phyloP scores from a whole-genome alignment of 2,113 vertebrate genomes.

The Ageneiosus marmoratus region DNA sequence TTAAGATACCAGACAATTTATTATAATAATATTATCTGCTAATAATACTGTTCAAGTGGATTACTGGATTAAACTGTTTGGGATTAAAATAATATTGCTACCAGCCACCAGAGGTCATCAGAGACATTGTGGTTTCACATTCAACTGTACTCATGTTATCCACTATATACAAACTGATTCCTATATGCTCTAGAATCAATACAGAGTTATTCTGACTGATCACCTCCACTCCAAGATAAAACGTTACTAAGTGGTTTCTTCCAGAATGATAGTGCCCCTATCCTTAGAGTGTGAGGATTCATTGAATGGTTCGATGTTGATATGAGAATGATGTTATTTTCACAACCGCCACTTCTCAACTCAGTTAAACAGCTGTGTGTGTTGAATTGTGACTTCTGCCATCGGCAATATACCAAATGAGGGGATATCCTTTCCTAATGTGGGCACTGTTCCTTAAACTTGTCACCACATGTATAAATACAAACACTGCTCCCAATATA shows the following conservation, averaged over 20 bases:
- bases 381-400: neutral
- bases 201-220: too few species aligned
- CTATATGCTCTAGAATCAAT: neutral
- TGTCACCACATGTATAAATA: neutral
- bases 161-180: neutral
- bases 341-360: neutral
- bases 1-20: neutral
- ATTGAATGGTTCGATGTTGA: neutral
- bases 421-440: neutral
- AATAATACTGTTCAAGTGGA: neutral
- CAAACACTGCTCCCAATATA: neutral
- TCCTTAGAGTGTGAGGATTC: neutral
- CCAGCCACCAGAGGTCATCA: neutral
- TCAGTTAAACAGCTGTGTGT: neutral
- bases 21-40: neutral
- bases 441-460: neutral
- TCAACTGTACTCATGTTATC: neutral
- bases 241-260: neutral
- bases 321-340: neutral
- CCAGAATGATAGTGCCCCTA: neutral
- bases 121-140: neutral
- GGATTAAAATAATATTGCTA: neutral
- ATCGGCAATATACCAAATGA: neutral
- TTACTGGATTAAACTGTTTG: neutral
- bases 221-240: neutral